phyloP scores from a whole-genome alignment of 2,888 invertebrate species.

The Campaea margaritaria region DNA sequence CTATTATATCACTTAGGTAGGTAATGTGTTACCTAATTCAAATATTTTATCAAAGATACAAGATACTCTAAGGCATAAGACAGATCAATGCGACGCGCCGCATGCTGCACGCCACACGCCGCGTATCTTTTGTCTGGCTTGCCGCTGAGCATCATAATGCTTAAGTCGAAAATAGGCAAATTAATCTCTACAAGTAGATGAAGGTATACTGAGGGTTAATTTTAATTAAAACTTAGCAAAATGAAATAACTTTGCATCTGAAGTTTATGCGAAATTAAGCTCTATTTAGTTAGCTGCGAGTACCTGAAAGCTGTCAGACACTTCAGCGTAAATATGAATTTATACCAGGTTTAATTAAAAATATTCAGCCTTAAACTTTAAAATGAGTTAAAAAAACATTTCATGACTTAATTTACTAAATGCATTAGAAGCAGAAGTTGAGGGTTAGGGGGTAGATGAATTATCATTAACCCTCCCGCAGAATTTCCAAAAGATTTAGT shows the following conservation, averaged over 20 bases:
- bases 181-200: no score
- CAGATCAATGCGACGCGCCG: no score
- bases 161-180: no score
- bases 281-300: neutral
- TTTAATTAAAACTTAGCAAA: constrained; percentile 9
- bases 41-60: no score
- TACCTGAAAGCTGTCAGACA: neutral
- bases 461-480: neutral
- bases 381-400: neutral
- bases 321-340: constrained; percentile 2
- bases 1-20: constrained; percentile 3
- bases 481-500: constrained; percentile 15
- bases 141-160: no score
- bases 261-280: neutral
- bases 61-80: no score
- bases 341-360: constrained; percentile 6
- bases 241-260: constrained; percentile 5
- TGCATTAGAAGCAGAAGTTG: neutral
- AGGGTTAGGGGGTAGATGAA: neutral
- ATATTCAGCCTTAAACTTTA: constrained; percentile 1
- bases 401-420: constrained; percentile 2
- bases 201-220: neutral
- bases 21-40: neutral
- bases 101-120: no score
- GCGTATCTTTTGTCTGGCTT: no score